A percentile compares a stretch with the other conserved stretches of the same genome.
These are phyloP conservation scores for Athene noctua DNA, from an alignment of 2,113 vertebrate species.

Conservation along the genomic window DNA sequence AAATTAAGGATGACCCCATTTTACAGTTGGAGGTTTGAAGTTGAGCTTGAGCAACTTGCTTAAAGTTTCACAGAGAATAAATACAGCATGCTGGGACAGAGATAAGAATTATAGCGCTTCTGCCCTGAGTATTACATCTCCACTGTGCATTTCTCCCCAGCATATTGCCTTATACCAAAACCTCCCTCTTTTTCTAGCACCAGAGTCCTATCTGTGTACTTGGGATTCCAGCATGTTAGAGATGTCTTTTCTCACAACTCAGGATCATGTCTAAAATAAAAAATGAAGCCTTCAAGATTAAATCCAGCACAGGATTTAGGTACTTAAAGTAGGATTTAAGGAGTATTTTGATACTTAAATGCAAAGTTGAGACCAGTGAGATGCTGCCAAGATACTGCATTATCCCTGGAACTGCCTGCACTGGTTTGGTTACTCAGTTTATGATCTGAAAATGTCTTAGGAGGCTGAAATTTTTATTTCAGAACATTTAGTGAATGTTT, in stretches of 20 bases:
- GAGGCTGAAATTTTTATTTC: neutral
- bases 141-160: neutral
- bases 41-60: neutral
- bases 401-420: slow-evolving; percentile 22
- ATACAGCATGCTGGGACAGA: neutral
- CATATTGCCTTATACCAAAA: neutral
- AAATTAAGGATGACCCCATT: neutral
- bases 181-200: neutral
- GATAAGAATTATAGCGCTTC: neutral
- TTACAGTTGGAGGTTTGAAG: neutral
- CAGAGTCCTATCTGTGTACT: neutral
- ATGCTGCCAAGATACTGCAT: slow-evolving; percentile 59
- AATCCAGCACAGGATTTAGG: slow-evolving; percentile 63
- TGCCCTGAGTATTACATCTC: neutral
- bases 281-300: slow-evolving; percentile 61
- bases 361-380: slow-evolving; percentile 45
- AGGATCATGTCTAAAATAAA: slow-evolving; percentile 34
- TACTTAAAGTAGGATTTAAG: slow-evolving; percentile 63
- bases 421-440: neutral
- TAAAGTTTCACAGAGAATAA: neutral
- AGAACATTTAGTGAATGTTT: neutral
- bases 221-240: slow-evolving; percentile 2
- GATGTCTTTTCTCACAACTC: slow-evolving; percentile 18
- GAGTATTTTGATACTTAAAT: slow-evolving; percentile 62
- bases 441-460: neutral